Percentiles rank a stretch among this genome's conserved stretches.
Conservation (phyloP, 2,797 vertebrate species). For the Petrocephalus schoutedeni region DNA sequence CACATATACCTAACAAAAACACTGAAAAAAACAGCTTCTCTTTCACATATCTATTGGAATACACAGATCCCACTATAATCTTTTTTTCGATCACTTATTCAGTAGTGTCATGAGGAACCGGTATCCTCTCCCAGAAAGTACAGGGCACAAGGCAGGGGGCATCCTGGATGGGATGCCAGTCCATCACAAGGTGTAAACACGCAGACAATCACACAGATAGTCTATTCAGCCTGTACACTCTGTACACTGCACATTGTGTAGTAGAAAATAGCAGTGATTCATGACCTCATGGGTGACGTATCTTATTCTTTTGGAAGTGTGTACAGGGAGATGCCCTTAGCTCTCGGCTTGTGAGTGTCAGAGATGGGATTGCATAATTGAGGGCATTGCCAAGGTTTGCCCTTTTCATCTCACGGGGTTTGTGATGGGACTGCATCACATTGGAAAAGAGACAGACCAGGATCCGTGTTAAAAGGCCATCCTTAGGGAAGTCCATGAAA, state of each 20-base stretch:
- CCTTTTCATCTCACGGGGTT: background rate
- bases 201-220: background rate
- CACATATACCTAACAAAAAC: background rate
- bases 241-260: background rate
- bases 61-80: background rate
- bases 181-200: background rate
- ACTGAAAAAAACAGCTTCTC: background rate
- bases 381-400: background rate
- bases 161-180: background rate
- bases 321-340: background rate
- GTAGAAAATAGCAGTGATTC: background rate
- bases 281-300: background rate
- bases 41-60: background rate
- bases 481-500: background rate
- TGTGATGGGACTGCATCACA: background rate
- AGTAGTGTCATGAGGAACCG: background rate
- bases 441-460: background rate
- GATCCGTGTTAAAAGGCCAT: slow-evolving; percentile 6
- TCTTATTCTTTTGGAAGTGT: background rate
- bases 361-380: background rate
- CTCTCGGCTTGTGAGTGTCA: background rate
- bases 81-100: background rate
- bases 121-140: background rate
- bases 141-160: background rate
- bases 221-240: background rate